phyloP scores from a whole-genome alignment of 1,140 invertebrate genomes.

The Atta colombica region DNA sequence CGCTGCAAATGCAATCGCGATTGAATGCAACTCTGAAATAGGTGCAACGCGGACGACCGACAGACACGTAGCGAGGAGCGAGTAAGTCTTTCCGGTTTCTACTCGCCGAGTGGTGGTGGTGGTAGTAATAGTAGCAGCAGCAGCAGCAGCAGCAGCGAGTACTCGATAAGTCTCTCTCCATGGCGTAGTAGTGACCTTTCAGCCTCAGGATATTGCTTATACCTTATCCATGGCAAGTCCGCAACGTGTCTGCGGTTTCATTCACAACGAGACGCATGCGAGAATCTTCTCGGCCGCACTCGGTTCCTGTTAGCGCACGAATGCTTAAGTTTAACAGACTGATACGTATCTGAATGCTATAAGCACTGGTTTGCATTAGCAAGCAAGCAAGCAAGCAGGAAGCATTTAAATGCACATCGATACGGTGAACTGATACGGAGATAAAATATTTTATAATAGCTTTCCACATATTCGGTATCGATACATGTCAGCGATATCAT shows the following conservation, averaged over 20 bases:
- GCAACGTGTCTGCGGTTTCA: constrained; percentile 60
- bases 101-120: not conserved
- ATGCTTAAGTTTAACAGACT: constrained; percentile 18
- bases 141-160: not conserved
- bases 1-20: not conserved
- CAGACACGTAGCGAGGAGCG: not conserved
- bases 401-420: not conserved
- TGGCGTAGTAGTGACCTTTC: constrained; percentile 71
- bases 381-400: not conserved
- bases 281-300: not conserved
- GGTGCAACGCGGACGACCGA: not conserved
- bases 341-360: constrained; percentile 17
- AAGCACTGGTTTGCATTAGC: constrained; percentile 4
- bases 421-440: not conserved
- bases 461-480: not conserved
- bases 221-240: constrained; percentile 59
- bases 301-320: constrained; percentile 8
- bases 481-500: not conserved
- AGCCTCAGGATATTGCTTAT: constrained; percentile 60
- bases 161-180: constrained; percentile 4
- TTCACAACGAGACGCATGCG: constrained; percentile 55
- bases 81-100: constrained; percentile 48
- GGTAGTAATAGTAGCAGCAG: not conserved
- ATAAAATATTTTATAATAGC: not conserved
- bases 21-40: constrained; percentile 43